These are phyloP conservation scores for Diplodus puntazzo DNA, from an alignment of 2,797 vertebrate species.

Conservation along the genomic window DNA sequence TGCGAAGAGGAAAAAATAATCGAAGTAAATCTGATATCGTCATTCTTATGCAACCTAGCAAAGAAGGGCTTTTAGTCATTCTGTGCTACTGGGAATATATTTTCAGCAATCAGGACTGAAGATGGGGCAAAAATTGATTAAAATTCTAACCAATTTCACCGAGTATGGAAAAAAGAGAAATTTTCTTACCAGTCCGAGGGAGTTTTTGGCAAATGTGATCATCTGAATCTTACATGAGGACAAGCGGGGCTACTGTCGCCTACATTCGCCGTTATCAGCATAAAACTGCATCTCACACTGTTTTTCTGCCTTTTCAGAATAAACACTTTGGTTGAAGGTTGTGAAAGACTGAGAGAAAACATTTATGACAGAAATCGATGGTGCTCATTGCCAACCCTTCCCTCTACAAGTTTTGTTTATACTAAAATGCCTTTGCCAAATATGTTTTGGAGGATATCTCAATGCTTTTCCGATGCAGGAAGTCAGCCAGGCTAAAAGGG, in stretches of 20 bases:
- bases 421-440: slow-evolving; percentile 13
- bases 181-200: neutral
- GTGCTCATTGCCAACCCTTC: neutral
- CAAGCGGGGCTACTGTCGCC: neutral
- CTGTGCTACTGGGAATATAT: neutral
- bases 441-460: neutral
- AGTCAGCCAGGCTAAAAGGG: neutral
- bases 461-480: slow-evolving; percentile 8
- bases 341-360: neutral
- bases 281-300: neutral
- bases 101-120: slow-evolving; percentile 13
- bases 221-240: neutral
- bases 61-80: slow-evolving; percentile 1
- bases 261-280: neutral
- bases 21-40: neutral
- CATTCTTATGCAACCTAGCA: neutral
- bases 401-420: neutral
- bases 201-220: neutral
- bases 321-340: slow-evolving; percentile 11
- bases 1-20: neutral
- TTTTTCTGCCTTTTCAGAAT: slow-evolving; percentile 1
- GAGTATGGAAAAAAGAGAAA: neutral
- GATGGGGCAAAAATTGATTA: neutral
- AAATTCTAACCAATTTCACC: slow-evolving; percentile 3
- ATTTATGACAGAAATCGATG: neutral